Base-by-base conservation (phyloP, 2,113 vertebrate species). In the Tor tambroides region DNA sequence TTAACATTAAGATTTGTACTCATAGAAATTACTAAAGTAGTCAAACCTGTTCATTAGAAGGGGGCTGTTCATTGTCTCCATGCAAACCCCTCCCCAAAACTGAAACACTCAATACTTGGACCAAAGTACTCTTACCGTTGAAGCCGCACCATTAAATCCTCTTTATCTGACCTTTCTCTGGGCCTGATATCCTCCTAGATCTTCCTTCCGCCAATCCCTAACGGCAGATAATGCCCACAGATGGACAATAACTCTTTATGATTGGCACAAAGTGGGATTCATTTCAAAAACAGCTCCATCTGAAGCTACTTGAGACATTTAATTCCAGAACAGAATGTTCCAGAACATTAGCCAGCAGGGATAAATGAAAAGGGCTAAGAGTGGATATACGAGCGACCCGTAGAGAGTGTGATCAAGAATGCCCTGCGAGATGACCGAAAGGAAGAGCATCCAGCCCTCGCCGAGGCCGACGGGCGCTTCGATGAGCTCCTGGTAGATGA, bases 251-350 rank as follows among this genome's bases (percentile, higher is more conserved):
- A 21, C 10, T 69, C 46, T 69, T 75, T 9, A 8, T 38, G 61
- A 67, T 12, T 41, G 65, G 61, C 43, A 43, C 75, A 59, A 7
- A 41, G 28, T 75, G 67, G 32, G 19, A 21, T 35, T 54, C 14
- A 26, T 43, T 23, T 80, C 9, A 38, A 14, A 32, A 54, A 51
- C 32, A 5, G 65, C 79, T 80, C 49, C 51, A n/a, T 32, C 7
- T 9, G 35, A 71, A 26, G 63, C 26, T 54, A 4, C 28, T 26
- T 61, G 56, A 61, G 56, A 56, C 2, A 5, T 81, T 92, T 93
- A 97, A 89, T 96, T 98, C 97, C 97, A 98, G 93, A 97, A 98
- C 65, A 98, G 96, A n/a, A 98, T 96, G 32, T 98, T 98, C 97
- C 97, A 98, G 89, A 98, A 95, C 69, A 97, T 95, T 77, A 98